These are phyloP conservation scores for Carassius carassius DNA, from an alignment of 2,113 vertebrate species.

Conservation along the genomic window DNA sequence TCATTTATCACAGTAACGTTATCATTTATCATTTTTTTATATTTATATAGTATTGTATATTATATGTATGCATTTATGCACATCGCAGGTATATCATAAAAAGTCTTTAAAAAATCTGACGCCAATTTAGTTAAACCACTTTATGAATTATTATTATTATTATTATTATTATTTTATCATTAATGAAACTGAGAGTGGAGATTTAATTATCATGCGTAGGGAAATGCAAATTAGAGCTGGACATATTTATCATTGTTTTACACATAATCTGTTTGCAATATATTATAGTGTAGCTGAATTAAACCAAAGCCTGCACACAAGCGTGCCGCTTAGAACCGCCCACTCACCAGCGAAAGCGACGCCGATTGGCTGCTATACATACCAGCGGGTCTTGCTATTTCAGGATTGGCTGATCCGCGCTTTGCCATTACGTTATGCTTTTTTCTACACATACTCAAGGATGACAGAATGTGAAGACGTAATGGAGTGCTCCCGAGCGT, in stretches of 20 bases:
- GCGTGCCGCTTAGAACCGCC: slow-evolving; percentile 18
- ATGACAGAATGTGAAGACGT: slow-evolving; percentile 76
- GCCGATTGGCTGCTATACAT: slow-evolving; percentile 73
- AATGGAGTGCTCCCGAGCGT: slow-evolving; percentile 75
- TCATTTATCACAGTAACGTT: too few relatives aligned
- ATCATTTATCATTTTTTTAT: background rate
- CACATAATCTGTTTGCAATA: too few relatives aligned
- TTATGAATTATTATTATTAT: too few relatives aligned
- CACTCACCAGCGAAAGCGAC: background rate
- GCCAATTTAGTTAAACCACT: too few relatives aligned
- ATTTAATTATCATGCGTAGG: too few relatives aligned
- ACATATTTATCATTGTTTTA: too few relatives aligned
- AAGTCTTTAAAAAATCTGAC: too few relatives aligned
- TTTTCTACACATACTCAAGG: slow-evolving; percentile 64
- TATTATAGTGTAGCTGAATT: too few relatives aligned
- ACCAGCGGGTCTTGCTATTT: slow-evolving; percentile 54
- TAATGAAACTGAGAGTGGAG: too few relatives aligned
- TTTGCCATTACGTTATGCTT: slow-evolving; percentile 74
- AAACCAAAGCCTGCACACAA: slow-evolving; percentile 30
- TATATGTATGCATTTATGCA: background rate
- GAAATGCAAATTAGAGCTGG: too few relatives aligned
- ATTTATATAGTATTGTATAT: background rate
- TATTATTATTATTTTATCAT: too few relatives aligned
- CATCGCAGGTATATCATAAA: too few relatives aligned
- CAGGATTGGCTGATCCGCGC: slow-evolving; percentile 65